These are phyloP conservation scores for Ramazzottius varieornatus DNA, from an alignment of 2,888 invertebrate species.

Conservation along the genomic window DNA sequence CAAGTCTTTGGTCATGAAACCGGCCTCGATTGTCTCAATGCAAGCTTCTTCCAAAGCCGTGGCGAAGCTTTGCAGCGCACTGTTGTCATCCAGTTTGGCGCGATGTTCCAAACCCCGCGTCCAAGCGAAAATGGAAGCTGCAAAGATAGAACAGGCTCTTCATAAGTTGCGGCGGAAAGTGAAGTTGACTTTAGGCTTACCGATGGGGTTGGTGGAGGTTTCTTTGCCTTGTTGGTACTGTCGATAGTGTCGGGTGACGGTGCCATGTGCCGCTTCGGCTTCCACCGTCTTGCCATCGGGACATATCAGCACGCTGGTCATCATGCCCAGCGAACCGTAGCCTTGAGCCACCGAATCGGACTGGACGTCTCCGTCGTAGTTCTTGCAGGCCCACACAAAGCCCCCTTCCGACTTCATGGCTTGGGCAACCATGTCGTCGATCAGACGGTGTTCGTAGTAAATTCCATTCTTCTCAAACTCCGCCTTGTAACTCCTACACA, in stretches of 20 bases:
- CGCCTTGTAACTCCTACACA: slow-evolving; percentile 42
- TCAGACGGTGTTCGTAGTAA: slow-evolving; percentile 93
- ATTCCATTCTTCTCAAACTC: slow-evolving; percentile 57
- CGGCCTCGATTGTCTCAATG: slow-evolving; percentile 73
- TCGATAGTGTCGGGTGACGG: slow-evolving; percentile 59
- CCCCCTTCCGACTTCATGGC: slow-evolving; percentile 93
- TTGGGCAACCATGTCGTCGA: slow-evolving; percentile 97
- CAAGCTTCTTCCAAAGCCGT: slow-evolving; percentile 63
- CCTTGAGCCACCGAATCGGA: slow-evolving; percentile 91
- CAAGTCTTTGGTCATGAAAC: slow-evolving; percentile 90
- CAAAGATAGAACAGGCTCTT: slow-evolving; percentile 10
- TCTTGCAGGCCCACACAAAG: slow-evolving; percentile 98
- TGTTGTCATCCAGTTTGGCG: slow-evolving; percentile 69
- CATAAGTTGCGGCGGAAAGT: background rate
- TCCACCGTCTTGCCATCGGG: slow-evolving; percentile 95
- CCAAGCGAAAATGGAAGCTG: slow-evolving; percentile 92
- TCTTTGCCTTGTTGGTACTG: slow-evolving; percentile 49
- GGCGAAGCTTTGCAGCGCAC: slow-evolving; percentile 47
- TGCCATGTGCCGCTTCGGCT: slow-evolving; percentile 93
- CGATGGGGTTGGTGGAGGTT: slow-evolving; percentile 94
- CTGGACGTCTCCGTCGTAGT: slow-evolving; percentile 96
- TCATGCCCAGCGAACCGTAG: slow-evolving; percentile 64
- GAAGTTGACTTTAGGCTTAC: slow-evolving; percentile 14
- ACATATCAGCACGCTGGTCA: slow-evolving; percentile 87
- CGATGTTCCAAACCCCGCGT: slow-evolving; percentile 71